Evolutionary conservation across 2,113 vertebrate genomes (phyloP), one percentile per base, ranked within the genome.

Genomic region (Pomatostomus ruficeps): DNA sequence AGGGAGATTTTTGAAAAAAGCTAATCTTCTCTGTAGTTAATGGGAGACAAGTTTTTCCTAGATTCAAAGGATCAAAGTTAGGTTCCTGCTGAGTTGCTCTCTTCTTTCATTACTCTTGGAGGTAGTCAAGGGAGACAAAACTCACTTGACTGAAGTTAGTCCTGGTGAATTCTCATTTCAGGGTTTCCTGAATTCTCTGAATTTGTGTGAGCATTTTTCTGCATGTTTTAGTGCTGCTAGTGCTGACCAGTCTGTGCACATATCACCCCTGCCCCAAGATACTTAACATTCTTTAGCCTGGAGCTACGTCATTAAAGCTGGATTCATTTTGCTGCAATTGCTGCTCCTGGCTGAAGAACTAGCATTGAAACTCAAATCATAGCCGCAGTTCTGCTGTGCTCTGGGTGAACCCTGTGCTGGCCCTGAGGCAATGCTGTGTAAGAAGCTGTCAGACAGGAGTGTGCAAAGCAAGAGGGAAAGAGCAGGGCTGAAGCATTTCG

Each of bases 51-150:
- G 45, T 58, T 93, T 61, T 88, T 80, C 62, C 49, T 76, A n/a
- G n/a, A 85, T 85, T 90, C 40, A 83, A 85, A 85, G 42, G 90
- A 91, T 94, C 75, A 77, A 81, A 96, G 81, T 88, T 75, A 57
- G 13, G 31, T 52, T 83, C 78, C 70, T 65, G 43, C 62, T 85
- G 93, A 76, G 74, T 72, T 89, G 49, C 13, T 54, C 49, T 82
- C 57, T 75, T 93, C 63, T 65, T 82, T 91, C 43, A 35, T 82
- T 94, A 68, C 31, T 79, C 82, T 29, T 85, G 63, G 42, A 82
- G 35, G 38, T 91, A 91, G 62, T 52, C 42, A 72, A 61, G 36
- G 54, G 33, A 73, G 62, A 65, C 25, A 57, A 78, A 79, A 57
- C n/a, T 36, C 38, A 29, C 52, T 31, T 87, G 57, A 19, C 61